These are phyloP conservation scores for Sepioteuthis lessoniana DNA, from an alignment of 2,888 invertebrate species.

Conservation along the genomic window DNA sequence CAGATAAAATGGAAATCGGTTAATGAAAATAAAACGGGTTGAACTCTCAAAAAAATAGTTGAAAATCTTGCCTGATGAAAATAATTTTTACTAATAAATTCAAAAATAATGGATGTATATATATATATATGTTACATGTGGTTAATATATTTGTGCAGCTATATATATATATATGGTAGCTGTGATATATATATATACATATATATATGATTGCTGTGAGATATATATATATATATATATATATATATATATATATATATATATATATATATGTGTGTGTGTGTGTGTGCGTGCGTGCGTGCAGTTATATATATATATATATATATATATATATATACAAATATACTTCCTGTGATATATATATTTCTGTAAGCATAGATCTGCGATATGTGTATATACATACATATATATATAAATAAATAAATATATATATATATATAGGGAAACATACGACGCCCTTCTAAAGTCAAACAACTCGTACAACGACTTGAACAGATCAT, in stretches of 20 bases:
- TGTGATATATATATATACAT: constrained; percentile 38
- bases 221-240: not conserved
- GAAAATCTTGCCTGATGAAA: not conserved
- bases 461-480: not conserved
- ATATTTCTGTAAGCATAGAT: not conserved
- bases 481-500: too few species aligned
- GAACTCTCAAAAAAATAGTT: rapidly evolving
- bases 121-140: too few species aligned
- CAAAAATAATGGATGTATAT: too few species aligned
- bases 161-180: too few species aligned
- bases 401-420: constrained; percentile 10
- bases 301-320: too few species aligned
- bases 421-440: constrained; percentile 39
- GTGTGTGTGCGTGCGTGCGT: not conserved
- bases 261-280: constrained; percentile 17
- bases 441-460: not conserved
- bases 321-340: constrained; percentile 38
- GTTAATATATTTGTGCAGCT: too few species aligned
- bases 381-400: not conserved
- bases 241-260: not conserved
- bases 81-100: not conserved
- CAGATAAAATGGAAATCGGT: too few species aligned
- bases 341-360: not conserved
- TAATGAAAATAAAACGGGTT: not conserved
- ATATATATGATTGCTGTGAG: not conserved